Conservation (phyloP, 2,113 vertebrate species). For the Vulpes lagopus region DNA sequence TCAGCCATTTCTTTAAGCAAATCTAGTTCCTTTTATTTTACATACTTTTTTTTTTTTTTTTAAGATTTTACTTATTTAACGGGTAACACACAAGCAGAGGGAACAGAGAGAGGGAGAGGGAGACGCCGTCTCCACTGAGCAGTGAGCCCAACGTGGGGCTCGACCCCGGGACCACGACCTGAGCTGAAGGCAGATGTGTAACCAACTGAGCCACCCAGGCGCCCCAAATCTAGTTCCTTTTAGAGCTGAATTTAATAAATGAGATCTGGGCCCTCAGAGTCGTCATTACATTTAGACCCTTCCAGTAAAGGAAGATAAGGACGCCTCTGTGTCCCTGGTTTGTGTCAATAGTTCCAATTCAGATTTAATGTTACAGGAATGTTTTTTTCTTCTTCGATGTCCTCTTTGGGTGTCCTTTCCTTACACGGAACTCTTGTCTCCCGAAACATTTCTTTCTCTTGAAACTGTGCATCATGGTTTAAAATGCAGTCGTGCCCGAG, state of each 20-base stretch:
- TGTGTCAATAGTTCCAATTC: not conserved
- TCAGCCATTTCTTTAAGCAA: conserved; percentile 17
- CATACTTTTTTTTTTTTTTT: too few relatives aligned
- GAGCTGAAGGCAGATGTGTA: too few relatives aligned
- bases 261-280: not conserved
- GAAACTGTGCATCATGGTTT: not conserved
- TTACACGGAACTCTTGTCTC: not conserved
- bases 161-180: too few relatives aligned
- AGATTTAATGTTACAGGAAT: not conserved
- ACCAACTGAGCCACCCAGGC: too few relatives aligned
- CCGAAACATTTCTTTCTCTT: not conserved
- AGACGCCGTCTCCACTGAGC: too few relatives aligned
- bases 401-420: not conserved
- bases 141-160: too few relatives aligned
- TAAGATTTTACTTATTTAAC: too few relatives aligned
- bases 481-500: not conserved
- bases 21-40: not conserved
- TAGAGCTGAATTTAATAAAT: not conserved
- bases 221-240: not conserved
- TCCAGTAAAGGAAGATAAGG: not conserved
- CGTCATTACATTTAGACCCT: not conserved
- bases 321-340: not conserved
- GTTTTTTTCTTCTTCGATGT: conserved; percentile 12
- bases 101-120: too few relatives aligned
- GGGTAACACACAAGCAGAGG: too few relatives aligned